Percentiles rank a stretch among this genome's conserved stretches.
Evolutionary conservation across 2,113 vertebrate genomes (phyloP).

Genomic region (Aptenodytes patagonicus): DNA sequence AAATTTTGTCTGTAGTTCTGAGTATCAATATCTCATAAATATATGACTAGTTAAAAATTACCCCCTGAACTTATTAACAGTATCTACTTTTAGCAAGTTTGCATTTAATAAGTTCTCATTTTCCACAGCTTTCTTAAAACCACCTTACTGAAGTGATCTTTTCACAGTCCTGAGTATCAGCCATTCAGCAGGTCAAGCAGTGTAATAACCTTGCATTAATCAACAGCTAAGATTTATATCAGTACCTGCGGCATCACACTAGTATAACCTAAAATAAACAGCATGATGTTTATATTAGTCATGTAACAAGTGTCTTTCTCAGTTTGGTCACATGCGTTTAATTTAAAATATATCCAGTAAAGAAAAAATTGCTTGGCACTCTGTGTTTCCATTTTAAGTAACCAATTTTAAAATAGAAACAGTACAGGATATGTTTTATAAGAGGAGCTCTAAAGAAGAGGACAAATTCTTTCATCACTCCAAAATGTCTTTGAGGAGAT

Average conservation of each 20-base stretch:
- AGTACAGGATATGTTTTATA: slow-evolving; percentile 66
- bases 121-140: slow-evolving; percentile 78
- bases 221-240: slow-evolving; percentile 79
- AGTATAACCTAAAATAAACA: slow-evolving; percentile 64
- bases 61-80: neutral
- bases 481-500: slow-evolving; percentile 41
- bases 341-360: slow-evolving; percentile 48
- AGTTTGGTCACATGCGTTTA: slow-evolving; percentile 29
- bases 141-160: slow-evolving; percentile 73
- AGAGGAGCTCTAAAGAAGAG: slow-evolving; percentile 38
- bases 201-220: slow-evolving; percentile 79
- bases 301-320: slow-evolving; percentile 26
- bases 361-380: slow-evolving; percentile 49
- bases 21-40: neutral
- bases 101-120: slow-evolving; percentile 73
- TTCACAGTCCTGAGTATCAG: slow-evolving; percentile 73
- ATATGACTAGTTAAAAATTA: neutral
- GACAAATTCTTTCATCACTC: slow-evolving; percentile 56
- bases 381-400: slow-evolving; percentile 65
- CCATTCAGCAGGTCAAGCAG: slow-evolving; percentile 64
- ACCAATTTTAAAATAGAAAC: slow-evolving; percentile 55
- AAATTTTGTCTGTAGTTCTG: neutral
- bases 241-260: slow-evolving; percentile 52
- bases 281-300: slow-evolving; percentile 52
- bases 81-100: slow-evolving; percentile 74